A percentile compares a stretch with the other conserved stretches of the same genome.
Conservation (phyloP, 2,113 vertebrate genomes). For the Cryptotis parvus region DNA sequence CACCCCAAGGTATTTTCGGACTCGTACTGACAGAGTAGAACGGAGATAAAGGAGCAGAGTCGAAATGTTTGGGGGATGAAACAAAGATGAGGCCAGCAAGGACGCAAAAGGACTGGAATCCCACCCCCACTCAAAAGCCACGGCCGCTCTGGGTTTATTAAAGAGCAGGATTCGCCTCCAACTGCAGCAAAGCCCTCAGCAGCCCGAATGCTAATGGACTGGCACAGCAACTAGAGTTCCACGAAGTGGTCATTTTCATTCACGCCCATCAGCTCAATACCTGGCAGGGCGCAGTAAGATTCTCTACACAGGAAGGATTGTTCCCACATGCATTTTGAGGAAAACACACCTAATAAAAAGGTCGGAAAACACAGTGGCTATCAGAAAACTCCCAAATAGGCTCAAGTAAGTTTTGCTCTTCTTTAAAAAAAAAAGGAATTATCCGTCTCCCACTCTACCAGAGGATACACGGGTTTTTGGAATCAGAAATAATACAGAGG, state of each 20-base stretch:
- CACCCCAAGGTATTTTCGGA: slow-evolving; percentile 77
- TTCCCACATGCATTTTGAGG: accelerated
- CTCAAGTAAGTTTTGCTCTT: background rate
- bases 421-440: background rate
- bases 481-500: no score
- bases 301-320: accelerated
- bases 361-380: background rate
- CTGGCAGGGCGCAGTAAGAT: background rate
- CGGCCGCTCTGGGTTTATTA: background rate
- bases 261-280: accelerated
- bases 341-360: background rate
- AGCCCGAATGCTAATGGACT: background rate
- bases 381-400: background rate
- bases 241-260: background rate
- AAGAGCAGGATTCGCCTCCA: slow-evolving; percentile 23
- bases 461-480: no score
- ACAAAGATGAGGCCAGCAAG: background rate
- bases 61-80: slow-evolving; percentile 61
- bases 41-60: slow-evolving; percentile 67
- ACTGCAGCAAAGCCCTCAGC: background rate
- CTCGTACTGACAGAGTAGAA: slow-evolving; percentile 76
- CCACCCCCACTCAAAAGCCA: background rate
- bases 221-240: background rate
- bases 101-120: background rate
- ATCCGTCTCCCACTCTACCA: no score